These are phyloP conservation scores for Chloroceryle aenea DNA, from an alignment of 2,113 vertebrate species.

Conservation along the genomic window DNA sequence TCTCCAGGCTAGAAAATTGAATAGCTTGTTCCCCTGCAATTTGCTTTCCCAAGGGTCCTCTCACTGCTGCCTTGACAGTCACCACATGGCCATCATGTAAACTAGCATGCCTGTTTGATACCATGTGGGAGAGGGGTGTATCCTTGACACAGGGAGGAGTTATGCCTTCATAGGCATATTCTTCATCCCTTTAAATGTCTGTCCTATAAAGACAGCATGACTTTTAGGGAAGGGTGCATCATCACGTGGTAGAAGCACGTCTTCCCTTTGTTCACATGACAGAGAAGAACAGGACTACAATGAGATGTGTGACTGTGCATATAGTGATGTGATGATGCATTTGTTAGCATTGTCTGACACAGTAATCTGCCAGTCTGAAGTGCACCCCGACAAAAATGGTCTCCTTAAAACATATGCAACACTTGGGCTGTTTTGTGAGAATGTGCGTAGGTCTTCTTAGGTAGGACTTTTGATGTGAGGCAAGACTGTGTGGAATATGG, in stretches of 20 bases:
- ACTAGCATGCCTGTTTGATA: background rate
- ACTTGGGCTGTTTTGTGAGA: background rate
- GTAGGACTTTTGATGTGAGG: background rate
- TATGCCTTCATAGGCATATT: fast-evolving
- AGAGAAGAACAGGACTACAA: background rate
- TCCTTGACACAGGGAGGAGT: fast-evolving
- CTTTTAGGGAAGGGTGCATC: background rate
- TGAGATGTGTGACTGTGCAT: background rate
- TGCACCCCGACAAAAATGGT: background rate
- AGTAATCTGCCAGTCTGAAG: background rate
- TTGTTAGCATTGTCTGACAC: background rate
- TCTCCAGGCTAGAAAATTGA: background rate
- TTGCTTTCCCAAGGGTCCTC: background rate
- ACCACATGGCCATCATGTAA: fast-evolving
- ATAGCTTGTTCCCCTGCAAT: background rate
- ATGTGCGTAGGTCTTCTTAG: background rate
- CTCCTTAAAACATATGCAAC: background rate
- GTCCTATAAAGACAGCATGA: background rate
- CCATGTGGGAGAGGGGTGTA: fast-evolving
- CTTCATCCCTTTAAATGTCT: background rate
- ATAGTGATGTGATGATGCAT: background rate
- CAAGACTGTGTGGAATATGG: background rate
- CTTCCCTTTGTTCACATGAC: background rate
- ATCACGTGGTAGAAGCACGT: background rate
- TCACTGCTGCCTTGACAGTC: background rate